Conservation (phyloP, 2,888 invertebrate genomes). For the Lordiphosa andalusiaca region DNA sequence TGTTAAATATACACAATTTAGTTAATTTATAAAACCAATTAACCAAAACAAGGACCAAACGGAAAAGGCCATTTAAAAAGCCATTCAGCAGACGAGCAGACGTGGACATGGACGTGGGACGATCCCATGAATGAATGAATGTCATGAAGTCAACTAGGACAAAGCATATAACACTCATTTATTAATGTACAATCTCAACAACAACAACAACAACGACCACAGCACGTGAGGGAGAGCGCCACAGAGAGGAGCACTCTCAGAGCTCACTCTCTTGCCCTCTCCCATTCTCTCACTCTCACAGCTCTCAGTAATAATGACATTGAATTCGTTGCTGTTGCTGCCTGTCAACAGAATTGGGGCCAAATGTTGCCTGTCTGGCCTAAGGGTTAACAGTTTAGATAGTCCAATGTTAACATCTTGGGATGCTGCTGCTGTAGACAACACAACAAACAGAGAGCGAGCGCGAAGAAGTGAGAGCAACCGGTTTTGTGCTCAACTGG, state of each 20-base stretch:
- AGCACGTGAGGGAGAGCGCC: conserved; percentile 20
- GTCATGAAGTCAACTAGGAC: conserved; percentile 75
- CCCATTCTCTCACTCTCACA: neutral
- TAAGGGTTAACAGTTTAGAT: conserved; percentile 30
- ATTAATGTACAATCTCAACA: conserved; percentile 69
- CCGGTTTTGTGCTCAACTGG: conserved; percentile 49
- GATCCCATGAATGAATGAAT: conserved; percentile 68
- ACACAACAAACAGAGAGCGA: conserved; percentile 1
- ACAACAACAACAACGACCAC: conserved; percentile 33
- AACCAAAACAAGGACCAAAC: conserved; percentile 42
- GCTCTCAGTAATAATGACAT: conserved; percentile 58
- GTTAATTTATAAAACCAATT: conserved; percentile 70
- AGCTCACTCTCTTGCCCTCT: neutral
- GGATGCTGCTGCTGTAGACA: conserved; percentile 54
- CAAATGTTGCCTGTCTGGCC: conserved; percentile 31
- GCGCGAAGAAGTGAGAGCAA: conserved; percentile 19
- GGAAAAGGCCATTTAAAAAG: conserved; percentile 55
- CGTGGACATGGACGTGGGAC: conserved; percentile 15
- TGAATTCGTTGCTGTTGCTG: conserved; percentile 45
- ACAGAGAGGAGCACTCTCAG: conserved; percentile 6
- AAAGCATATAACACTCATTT: conserved; percentile 74
- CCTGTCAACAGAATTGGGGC: conserved; percentile 62
- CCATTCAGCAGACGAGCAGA: conserved; percentile 45
- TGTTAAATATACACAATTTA: conserved; percentile 71
- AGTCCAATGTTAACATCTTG: conserved; percentile 46